These are phyloP conservation scores for Xiphophorus couchianus DNA, from an alignment of 2,113 vertebrate species.

Conservation along the genomic window DNA sequence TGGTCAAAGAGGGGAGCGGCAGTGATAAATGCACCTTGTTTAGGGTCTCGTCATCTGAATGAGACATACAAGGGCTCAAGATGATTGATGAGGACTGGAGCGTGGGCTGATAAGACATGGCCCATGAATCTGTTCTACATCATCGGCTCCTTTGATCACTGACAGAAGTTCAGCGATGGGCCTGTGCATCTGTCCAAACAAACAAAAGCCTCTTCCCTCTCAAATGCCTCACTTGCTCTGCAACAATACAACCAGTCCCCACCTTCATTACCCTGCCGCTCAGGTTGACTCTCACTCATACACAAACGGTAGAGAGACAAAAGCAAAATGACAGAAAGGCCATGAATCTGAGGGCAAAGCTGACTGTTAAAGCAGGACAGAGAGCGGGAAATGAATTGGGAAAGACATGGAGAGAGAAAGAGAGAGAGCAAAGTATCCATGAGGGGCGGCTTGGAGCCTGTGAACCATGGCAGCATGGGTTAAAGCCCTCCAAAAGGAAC, in stretches of 20 bases:
- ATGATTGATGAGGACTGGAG: slow-evolving; percentile 90
- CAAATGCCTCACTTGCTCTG: slow-evolving; percentile 32
- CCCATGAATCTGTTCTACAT: slow-evolving; percentile 97
- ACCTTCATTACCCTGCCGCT: slow-evolving; percentile 42
- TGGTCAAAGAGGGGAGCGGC: slow-evolving; percentile 84
- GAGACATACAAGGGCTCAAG: slow-evolving; percentile 85
- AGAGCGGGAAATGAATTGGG: slow-evolving; percentile 36
- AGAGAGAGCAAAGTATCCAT: slow-evolving; percentile 61
- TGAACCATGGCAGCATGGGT: slow-evolving; percentile 76
- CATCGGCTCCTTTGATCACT: slow-evolving; percentile 93
- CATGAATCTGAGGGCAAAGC: slow-evolving; percentile 46
- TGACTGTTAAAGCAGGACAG: slow-evolving; percentile 46
- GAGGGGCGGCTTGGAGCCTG: slow-evolving; percentile 62
- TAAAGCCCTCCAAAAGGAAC: slow-evolving; percentile 75
- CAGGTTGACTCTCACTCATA: slow-evolving; percentile 63
- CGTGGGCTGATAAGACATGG: slow-evolving; percentile 92
- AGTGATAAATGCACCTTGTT: slow-evolving; percentile 96
- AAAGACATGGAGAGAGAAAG: slow-evolving; percentile 53
- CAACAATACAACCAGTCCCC: slow-evolving; percentile 6
- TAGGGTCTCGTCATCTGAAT: slow-evolving; percentile 88
- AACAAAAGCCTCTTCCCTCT: slow-evolving; percentile 82
- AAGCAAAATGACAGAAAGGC: slow-evolving; percentile 52
- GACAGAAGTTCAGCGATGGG: slow-evolving; percentile 93
- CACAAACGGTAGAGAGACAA: slow-evolving; percentile 49
- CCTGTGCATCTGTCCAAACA: slow-evolving; percentile 92